A percentile compares a stretch with the other conserved stretches of the same genome.
Conservation (phyloP, 2,888 invertebrate species). For the Brachylomia viminalis region DNA sequence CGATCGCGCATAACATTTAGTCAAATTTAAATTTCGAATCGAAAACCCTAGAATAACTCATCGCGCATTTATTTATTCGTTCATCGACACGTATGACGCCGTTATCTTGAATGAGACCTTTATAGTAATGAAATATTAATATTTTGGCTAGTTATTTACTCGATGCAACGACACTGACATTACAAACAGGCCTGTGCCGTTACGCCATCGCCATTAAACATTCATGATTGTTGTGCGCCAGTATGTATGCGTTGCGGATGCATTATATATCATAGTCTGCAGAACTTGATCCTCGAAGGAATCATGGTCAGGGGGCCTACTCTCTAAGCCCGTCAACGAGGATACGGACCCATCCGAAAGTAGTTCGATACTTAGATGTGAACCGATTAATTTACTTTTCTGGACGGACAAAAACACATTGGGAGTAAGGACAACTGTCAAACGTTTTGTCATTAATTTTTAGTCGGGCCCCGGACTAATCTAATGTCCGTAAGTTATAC, state of each 20-base stretch:
- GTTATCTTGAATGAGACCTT: constrained; percentile 55
- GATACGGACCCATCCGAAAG: too few species aligned
- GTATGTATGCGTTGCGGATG: not conserved
- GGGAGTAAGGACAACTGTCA: too few species aligned
- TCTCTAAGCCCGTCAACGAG: too few species aligned
- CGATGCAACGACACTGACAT: constrained; percentile 31
- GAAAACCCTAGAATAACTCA: constrained; percentile 52
- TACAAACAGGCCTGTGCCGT: constrained; percentile 27
- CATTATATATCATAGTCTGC: constrained; percentile 38
- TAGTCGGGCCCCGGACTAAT: too few species aligned
- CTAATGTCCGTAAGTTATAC: too few species aligned
- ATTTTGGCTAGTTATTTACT: constrained; percentile 42
- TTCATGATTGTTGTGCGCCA: constrained; percentile 46
- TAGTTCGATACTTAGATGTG: too few species aligned
- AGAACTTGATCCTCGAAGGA: constrained; percentile 20
- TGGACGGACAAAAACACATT: too few species aligned
- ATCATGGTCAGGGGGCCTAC: constrained; percentile 3
- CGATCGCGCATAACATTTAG: constrained; percentile 57
- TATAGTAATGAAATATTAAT: constrained; percentile 50
- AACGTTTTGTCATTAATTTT: too few species aligned
- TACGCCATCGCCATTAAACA: constrained; percentile 36
- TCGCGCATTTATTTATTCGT: constrained; percentile 62
- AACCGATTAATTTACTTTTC: too few species aligned
- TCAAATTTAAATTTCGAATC: constrained; percentile 68
- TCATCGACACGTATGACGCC: constrained; percentile 54